Evolutionary conservation across 2,113 vertebrate genomes (phyloP).

Genomic region (Sturnus vulgaris): DNA sequence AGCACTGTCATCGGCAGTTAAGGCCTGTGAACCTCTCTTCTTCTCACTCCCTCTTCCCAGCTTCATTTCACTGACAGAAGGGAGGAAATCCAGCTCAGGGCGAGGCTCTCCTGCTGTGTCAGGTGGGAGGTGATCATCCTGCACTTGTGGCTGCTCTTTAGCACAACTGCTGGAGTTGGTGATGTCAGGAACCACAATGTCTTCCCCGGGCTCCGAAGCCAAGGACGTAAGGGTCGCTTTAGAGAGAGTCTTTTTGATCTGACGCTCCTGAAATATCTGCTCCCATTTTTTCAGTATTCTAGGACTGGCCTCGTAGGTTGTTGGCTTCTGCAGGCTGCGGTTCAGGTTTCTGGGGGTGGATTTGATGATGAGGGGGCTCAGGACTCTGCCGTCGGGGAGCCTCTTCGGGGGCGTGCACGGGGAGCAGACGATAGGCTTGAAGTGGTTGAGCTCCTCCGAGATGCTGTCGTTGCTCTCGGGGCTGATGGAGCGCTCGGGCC

Average conservation of each 20-base stretch:
- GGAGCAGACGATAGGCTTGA: constrained; percentile 96
- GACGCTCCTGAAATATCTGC: constrained; percentile 91
- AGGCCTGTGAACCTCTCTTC: constrained; percentile 7
- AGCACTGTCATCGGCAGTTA: not conserved
- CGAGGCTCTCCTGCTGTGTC: not conserved
- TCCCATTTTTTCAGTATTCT: constrained; percentile 92
- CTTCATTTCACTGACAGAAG: constrained; percentile 51
- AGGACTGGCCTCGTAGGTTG: constrained; percentile 89
- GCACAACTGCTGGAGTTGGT: not conserved
- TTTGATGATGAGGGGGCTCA: constrained; percentile 90
- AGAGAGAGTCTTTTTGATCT: constrained; percentile 82
- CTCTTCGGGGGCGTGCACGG: constrained; percentile 94
- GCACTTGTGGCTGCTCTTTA: constrained; percentile 44
- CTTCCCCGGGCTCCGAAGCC: constrained; percentile 58
- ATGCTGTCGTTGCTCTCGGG: constrained; percentile 98
- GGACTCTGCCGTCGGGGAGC: constrained; percentile 85
- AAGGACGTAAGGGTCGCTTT: constrained; percentile 85
- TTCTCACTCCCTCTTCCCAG: not conserved
- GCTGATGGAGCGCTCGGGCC: constrained; percentile 86
- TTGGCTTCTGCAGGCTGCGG: constrained; percentile 84
- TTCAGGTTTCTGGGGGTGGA: constrained; percentile 92
- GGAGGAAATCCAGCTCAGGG: constrained; percentile 42
- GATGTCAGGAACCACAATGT: not conserved
- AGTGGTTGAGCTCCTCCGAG: constrained; percentile 96
- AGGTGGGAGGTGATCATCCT: not conserved